Base-by-base conservation (phyloP, 2,113 vertebrate genomes). In the Sitta europaea region DNA sequence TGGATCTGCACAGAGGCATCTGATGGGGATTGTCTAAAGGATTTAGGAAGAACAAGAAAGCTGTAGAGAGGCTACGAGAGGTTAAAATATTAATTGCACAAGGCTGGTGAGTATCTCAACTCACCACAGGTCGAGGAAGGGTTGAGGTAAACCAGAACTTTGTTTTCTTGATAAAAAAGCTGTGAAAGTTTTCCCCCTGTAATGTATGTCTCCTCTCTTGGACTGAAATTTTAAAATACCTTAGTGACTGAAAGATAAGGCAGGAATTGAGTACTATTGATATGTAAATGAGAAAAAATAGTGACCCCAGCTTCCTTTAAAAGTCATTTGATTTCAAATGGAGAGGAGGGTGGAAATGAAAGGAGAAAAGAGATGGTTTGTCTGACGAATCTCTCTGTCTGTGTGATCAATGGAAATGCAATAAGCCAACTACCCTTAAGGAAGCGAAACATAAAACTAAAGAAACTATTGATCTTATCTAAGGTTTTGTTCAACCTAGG, bases 341-440 rank as follows among this genome's bases (percentile, higher is more conserved):
- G 77, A 40, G 29, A 73, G n/a, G 47, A 79, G 54, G 40, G 18
- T 40, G 50, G 70, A 94, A 94, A 91, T 50, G 47, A 96, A 74
- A 83, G 47, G 55, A 91, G 96, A 93, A 95, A 94, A 88, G 90
- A 88, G 38, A 61, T 25, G 24, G n/a, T 93, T 97, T 96, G 92
- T 96, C 93, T 90, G 48, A 91, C 15, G 48, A 96, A 94, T 86
- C 95, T 86, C 59, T 88, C 76, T 95, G 57, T 75, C 77, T 78
- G 11, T 73, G 91, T 88, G 96, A 97, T 96, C 95, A 96, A 63
- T 97, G 88, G 91, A 95, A 97, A 96, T 58, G 42, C 90, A 97
- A 91, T 97, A 96, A 97, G 50, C 85, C 79, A 87, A 87, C 76
- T 53, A 62, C 78, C 92, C 96, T 96, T 86, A 95, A 96, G 92